Evolutionary conservation across 2,797 vertebrate species (phyloP).

Genomic region (Synaphobranchus kaupii): DNA sequence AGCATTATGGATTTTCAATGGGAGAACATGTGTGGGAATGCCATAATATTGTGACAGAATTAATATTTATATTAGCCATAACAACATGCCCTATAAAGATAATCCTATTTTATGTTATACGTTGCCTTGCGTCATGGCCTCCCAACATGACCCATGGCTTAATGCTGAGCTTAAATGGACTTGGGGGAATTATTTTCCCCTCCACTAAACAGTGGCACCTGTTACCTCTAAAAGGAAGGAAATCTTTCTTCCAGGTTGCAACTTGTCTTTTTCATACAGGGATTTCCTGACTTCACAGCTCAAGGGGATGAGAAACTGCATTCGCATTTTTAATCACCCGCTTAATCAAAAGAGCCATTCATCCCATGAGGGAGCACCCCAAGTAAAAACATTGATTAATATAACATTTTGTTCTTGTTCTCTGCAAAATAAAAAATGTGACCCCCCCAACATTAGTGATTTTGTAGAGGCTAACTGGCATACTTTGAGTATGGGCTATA

Average conservation of each 20-base stretch:
- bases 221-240: neutral
- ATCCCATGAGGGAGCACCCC: neutral
- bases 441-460: neutral
- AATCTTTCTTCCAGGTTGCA: neutral
- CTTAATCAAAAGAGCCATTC: neutral
- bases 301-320: neutral
- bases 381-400: neutral
- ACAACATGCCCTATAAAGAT: neutral
- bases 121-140: neutral
- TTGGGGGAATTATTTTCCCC: neutral
- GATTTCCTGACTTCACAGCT: neutral
- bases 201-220: neutral
- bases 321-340: neutral
- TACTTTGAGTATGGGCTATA: neutral
- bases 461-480: neutral
- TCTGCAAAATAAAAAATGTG: neutral
- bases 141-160: neutral
- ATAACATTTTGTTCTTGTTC: neutral
- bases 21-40: neutral
- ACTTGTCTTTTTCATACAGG: neutral
- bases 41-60: neutral
- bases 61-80: neutral
- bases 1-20: neutral
- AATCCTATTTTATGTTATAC: neutral
- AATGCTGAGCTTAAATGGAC: neutral